Base-by-base conservation (phyloP, 2,888 invertebrate genomes). In the Microdon myrmicae region DNA sequence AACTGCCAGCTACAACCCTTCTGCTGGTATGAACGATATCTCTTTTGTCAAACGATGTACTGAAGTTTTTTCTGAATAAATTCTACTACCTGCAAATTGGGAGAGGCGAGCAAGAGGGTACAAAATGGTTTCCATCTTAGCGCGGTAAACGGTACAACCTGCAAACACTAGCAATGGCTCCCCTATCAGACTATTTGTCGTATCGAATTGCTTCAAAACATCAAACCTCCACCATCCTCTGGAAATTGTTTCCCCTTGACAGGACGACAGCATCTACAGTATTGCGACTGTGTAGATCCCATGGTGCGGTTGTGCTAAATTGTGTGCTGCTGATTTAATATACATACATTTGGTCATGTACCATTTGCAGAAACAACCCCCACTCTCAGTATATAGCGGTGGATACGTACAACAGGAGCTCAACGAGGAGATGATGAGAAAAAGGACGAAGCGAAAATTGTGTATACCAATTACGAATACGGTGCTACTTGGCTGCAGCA, bases 101-200 rank as follows among this genome's bases (percentile, higher is more conserved):
- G n/a, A 20, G 14, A 43, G 22, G 29, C 22, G 25, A 37, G 32
- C 10, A 54, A 47, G 37, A 54, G 47, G n/a, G n/a, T 48, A 48
- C 55, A 61, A 61, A 61, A 61, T 61, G 61, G 61, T 49, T 55
- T 45, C 55, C 61, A 49, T 61, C 49, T 49, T 61, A 49, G 44
- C 49, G 55, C 61, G 43, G 16, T 60, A 37, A 41, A 28, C 9
- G 39, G 29, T 37, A 59, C 55, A 55, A 61, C 48, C 44, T 61
- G 61, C 61, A 49, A 61, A 55, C 61, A 55, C 13, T 22, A 26
- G 22, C 9, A 26, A 32, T 25, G 43, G 16, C 32, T 29, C 10
- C 28, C 28, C 14, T 7, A 12, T 10, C 25, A 9, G n/a, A n/a
- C n/a, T n/a, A n/a, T n/a, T 7, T 8, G 2, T 25, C 43, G 19